Evolutionary conservation across 2,888 invertebrate species (phyloP), one percentile per base, ranked within the genome.

Genomic region (Panzeria rudis): DNA sequence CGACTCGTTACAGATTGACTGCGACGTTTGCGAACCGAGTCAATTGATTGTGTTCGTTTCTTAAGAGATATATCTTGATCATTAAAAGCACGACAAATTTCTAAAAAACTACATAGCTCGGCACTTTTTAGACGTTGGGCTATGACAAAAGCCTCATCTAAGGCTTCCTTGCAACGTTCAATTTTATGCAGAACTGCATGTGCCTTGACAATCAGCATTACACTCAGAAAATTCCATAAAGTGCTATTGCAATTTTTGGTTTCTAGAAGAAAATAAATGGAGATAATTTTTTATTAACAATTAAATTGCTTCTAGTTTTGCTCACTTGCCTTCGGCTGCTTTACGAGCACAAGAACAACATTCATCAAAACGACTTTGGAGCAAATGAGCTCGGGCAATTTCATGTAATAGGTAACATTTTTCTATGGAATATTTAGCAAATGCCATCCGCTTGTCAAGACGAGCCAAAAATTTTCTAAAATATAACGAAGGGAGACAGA

Each of bases 161-260:
- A 86, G 0, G 88, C 89, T 5, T 90, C 90, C n/a, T 88, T 88
- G 71, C 89, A 89, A 0, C 89, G 89, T 68, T 91, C 91, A 23
- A 89, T 88, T 76, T 91, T 91, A 56, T 89, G 89, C 3, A 91
- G 88, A 1, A 90, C 86, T 0, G 91, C 90, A 76, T 91, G 89
- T 3, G 91, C 88, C 66, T 91, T 91, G 32, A 89, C 89, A 73
- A 89, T 87, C 11, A 90, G 15, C 88, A 91, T 88, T 2, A 88
- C 87, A 61, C 89, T 88, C 0, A 91, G 84, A 17, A 91, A 90
- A 25, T 88, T 87, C 91, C 91, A 91, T 13, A 91, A 87, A 4
- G 86, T 83, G 29, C 90, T 91, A 20, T 89, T 90, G 81, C 89
- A 90, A 2, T 44, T 80, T 54, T 83, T 87, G 0, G 89, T 87